phyloP scores from a whole-genome alignment of 2,888 invertebrate species.

The Esperia sulphurella region DNA sequence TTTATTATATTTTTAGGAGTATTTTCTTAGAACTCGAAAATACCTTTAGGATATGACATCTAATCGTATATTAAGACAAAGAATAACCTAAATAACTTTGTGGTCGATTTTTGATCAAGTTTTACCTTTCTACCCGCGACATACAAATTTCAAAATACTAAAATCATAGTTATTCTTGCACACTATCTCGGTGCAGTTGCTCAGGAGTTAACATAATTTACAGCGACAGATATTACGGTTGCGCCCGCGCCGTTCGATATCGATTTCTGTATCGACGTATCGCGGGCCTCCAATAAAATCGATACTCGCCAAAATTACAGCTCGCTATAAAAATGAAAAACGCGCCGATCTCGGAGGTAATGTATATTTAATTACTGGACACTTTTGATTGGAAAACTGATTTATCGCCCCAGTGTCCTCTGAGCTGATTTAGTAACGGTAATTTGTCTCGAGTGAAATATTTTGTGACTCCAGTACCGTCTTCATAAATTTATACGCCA shows the following conservation, averaged over 20 bases:
- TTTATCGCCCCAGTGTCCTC: constrained; percentile 13
- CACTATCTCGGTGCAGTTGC: no score
- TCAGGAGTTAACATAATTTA: background rate
- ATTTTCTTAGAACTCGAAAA: no score
- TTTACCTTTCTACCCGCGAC: no score
- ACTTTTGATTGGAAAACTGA: constrained; percentile 21
- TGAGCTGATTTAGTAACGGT: constrained; percentile 18
- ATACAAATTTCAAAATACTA: no score
- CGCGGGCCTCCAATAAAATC: constrained; percentile 13
- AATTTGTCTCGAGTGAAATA: constrained; percentile 13
- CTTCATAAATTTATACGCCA: no score
- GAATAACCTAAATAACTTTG: no score
- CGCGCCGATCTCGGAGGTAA: constrained; percentile 15
- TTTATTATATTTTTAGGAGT: no score
- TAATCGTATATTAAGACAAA: no score
- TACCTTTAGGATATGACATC: no score
- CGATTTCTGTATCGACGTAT: constrained; percentile 12
- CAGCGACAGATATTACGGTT: background rate
- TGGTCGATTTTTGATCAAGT: no score
- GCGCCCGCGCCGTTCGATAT: constrained; percentile 2
- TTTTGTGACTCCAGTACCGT: background rate
- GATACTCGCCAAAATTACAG: constrained; percentile 13
- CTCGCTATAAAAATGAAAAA: constrained; percentile 24
- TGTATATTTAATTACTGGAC: constrained; percentile 28
- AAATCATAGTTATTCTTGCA: no score